Evolutionary conservation across 1,140 invertebrate species (phyloP), one percentile per base, ranked within the genome.

Genomic region (Caenorhabditis inopinata): DNA sequence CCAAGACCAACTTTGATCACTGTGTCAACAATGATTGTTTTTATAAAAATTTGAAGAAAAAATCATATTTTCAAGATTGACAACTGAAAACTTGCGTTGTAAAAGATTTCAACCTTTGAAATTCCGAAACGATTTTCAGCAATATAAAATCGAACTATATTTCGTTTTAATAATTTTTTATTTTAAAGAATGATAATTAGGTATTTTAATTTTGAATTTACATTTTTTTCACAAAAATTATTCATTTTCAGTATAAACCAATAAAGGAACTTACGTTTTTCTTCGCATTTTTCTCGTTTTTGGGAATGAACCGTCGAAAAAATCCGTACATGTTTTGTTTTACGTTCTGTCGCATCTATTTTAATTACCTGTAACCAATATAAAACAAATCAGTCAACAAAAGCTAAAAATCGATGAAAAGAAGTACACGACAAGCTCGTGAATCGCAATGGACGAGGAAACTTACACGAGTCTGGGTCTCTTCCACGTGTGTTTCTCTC

Each of bases 311-410:
- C 16, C 32, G 14, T 35, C 32, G 14, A 18, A 68, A 21, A 21
- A 68, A 68, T 18, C 58, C 58, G 32, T 18, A 68, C 58, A 68
- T 68, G 25, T 68, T 68, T 16, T 68, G 32, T 21, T 68, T 68
- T 2, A 38, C 25, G 14, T 11, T 68, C 27, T 68, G 14, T 18
- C 21, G n/a, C 58, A 68, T 68, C 38, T 7, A n/a, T 1, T 2
- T 21, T 51, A 4, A 6, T 23, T 23, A 51, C 48, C 48, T 51
- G n/a, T 21, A 68, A 68, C 7, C n/a, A 38, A 1, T 11, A 29
- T 7, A 38, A 68, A 38, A 21, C 32, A 42, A 42, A 42, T 7
- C 14, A 14, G 38, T 14, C 38, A 42, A 42, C 14, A 42, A 14
- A 42, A 42, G 32, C 27, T 38, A 9, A 21, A 68, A 68, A 35